phyloP scores from a whole-genome alignment of 2,113 vertebrate species.

The Cryptoleucopteryx plumbea region DNA sequence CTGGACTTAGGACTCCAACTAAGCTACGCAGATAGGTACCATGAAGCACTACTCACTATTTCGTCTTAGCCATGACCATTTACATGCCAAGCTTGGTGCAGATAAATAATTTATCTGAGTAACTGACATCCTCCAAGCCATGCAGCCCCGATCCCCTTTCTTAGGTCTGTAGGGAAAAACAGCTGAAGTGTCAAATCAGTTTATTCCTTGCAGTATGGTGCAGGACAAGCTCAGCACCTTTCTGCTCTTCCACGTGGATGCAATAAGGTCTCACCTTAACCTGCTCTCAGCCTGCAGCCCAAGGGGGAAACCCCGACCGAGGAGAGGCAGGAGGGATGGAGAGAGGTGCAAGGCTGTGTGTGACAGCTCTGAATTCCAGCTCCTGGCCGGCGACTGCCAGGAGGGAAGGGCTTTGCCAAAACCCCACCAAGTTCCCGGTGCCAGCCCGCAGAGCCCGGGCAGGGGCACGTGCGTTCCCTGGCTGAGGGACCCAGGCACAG shows the following conservation, averaged over 20 bases:
- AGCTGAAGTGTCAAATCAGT: neutral
- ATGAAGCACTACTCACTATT: accelerated
- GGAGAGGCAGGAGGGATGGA: neutral
- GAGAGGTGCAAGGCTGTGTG: neutral
- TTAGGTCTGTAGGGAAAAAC: neutral
- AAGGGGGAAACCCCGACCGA: accelerated
- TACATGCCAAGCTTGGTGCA: neutral
- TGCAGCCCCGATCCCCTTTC: neutral
- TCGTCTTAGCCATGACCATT: neutral
- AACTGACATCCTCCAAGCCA: neutral
- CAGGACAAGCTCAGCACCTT: neutral
- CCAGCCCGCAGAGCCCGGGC: accelerated
- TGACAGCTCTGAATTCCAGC: neutral
- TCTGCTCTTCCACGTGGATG: neutral
- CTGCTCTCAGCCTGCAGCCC: neutral
- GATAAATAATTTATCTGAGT: neutral
- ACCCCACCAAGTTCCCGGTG: accelerated
- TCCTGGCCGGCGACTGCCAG: accelerated
- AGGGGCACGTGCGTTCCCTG: accelerated
- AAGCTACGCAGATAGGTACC: neutral
- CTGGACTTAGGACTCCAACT: neutral
- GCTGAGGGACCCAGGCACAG: neutral
- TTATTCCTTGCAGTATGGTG: neutral
- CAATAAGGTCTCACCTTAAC: neutral
- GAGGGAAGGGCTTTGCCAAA: neutral